Evolutionary conservation across 2,797 vertebrate species (phyloP).

Genomic region (Acanthornis magna): DNA sequence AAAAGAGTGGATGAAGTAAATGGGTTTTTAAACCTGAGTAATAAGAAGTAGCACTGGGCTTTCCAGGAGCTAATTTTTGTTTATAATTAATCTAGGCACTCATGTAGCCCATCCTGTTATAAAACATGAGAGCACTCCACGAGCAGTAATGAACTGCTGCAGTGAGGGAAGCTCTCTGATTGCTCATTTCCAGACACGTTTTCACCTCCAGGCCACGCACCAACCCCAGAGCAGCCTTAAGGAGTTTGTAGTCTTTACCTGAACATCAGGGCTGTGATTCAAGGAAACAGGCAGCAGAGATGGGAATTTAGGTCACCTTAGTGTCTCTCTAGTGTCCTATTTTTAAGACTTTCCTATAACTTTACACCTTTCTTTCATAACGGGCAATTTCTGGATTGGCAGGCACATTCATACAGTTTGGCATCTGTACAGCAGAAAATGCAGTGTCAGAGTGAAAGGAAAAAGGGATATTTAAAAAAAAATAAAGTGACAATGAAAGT

Average conservation of each 20-base stretch:
- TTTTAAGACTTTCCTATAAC: not conserved
- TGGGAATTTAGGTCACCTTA: not conserved
- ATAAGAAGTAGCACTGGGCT: not conserved
- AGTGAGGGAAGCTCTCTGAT: not conserved
- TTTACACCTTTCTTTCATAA: not conserved
- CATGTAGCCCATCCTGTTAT: not conserved
- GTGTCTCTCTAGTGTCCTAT: not conserved
- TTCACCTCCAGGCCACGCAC: not conserved
- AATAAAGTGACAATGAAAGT: not conserved
- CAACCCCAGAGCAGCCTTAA: not conserved
- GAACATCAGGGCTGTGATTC: not conserved
- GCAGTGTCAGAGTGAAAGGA: not conserved
- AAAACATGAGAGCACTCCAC: not conserved
- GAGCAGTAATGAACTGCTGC: not conserved
- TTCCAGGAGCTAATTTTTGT: conserved; percentile 41
- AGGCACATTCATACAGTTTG: not conserved
- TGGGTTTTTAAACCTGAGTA: not conserved
- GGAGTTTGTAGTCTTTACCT: not conserved
- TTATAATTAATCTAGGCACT: conserved; percentile 30
- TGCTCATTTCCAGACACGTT: not conserved
- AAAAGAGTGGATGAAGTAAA: not conserved
- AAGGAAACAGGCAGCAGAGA: not conserved
- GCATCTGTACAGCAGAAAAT: not conserved
- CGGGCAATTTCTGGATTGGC: not conserved
- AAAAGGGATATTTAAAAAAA: not conserved